Evolutionary conservation across 2,888 invertebrate genomes (phyloP).

Genomic region (Ceramica pisi): DNA sequence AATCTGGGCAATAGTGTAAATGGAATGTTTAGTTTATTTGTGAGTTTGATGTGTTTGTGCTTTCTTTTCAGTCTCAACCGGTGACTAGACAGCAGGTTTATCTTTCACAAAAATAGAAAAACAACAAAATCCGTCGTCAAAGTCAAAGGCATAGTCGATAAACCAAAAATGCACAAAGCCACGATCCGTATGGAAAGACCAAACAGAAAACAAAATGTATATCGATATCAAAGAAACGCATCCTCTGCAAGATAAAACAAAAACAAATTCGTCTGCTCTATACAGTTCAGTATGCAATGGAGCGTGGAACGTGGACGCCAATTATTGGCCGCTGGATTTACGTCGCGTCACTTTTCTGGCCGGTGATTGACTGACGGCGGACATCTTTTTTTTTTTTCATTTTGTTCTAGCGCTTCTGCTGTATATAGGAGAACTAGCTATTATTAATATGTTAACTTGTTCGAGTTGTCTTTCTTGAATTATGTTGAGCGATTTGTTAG

Average conservation of each 20-base stretch:
- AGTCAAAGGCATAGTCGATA: slow-evolving; percentile 20
- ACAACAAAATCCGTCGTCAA: background rate
- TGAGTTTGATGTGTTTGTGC: background rate
- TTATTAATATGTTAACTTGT: slow-evolving; percentile 39
- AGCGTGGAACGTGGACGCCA: slow-evolving; percentile 77
- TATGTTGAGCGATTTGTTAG: slow-evolving; percentile 34
- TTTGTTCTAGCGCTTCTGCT: slow-evolving; percentile 61
- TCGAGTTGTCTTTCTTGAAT: slow-evolving; percentile 16
- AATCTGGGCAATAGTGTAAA: background rate
- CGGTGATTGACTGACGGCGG: slow-evolving; percentile 77
- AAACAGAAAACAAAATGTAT: slow-evolving; percentile 44
- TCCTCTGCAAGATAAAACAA: slow-evolving; percentile 46
- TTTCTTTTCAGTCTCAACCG: background rate
- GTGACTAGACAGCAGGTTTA: background rate
- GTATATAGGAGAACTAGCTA: slow-evolving; percentile 54
- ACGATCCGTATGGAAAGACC: slow-evolving; percentile 39
- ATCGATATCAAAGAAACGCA: slow-evolving; percentile 57
- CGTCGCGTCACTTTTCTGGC: slow-evolving; percentile 77
- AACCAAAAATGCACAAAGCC: slow-evolving; percentile 33
- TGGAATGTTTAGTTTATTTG: background rate
- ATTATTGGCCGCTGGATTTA: slow-evolving; percentile 82
- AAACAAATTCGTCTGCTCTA: slow-evolving; percentile 46
- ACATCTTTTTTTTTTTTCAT: slow-evolving; percentile 65
- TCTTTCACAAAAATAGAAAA: background rate
- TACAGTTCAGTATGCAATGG: slow-evolving; percentile 69